Evolutionary conservation across 2,888 invertebrate species (phyloP).

Genomic region (Flexamia atlantica): DNA sequence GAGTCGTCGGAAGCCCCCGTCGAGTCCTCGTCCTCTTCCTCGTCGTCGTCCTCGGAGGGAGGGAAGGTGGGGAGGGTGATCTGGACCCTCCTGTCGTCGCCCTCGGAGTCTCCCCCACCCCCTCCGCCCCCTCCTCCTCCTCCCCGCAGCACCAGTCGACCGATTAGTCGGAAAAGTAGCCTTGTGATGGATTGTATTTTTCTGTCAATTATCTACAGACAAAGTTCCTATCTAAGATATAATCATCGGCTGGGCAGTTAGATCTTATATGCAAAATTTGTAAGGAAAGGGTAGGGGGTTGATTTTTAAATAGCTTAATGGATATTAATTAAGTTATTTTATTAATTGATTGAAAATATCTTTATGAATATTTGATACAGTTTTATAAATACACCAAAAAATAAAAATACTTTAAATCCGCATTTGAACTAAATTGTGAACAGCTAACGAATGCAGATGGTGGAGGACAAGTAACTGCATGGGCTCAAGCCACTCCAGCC

Average conservation of each 20-base stretch:
- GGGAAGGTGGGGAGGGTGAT: conserved; percentile 83
- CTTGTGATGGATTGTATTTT: conserved; percentile 87
- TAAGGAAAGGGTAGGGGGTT: too few relatives aligned
- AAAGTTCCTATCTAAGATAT: conserved; percentile 61
- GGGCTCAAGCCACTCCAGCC: too few relatives aligned
- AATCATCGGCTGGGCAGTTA: conserved; percentile 39
- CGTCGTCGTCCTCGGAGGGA: conserved; percentile 82
- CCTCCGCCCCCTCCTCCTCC: conserved; percentile 75
- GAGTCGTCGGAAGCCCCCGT: conserved; percentile 67
- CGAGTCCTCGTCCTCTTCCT: conserved; percentile 75
- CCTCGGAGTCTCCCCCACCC: conserved; percentile 69
- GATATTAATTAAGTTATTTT: too few relatives aligned
- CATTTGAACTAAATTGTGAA: too few relatives aligned
- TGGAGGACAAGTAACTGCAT: too few relatives aligned
- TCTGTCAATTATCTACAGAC: conserved; percentile 84
- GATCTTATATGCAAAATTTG: too few relatives aligned
- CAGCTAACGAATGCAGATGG: too few relatives aligned
- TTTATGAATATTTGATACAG: too few relatives aligned
- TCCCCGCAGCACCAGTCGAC: conserved; percentile 83
- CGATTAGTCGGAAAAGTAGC: conserved; percentile 85
- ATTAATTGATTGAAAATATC: too few relatives aligned
- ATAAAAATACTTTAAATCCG: too few relatives aligned
- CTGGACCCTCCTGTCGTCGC: conserved; percentile 77
- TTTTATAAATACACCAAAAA: too few relatives aligned
- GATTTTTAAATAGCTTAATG: too few relatives aligned